Evolutionary conservation across 2,888 invertebrate species (phyloP), one percentile per base, ranked within the genome.

Genomic region (Parnassius mnemosyne): DNA sequence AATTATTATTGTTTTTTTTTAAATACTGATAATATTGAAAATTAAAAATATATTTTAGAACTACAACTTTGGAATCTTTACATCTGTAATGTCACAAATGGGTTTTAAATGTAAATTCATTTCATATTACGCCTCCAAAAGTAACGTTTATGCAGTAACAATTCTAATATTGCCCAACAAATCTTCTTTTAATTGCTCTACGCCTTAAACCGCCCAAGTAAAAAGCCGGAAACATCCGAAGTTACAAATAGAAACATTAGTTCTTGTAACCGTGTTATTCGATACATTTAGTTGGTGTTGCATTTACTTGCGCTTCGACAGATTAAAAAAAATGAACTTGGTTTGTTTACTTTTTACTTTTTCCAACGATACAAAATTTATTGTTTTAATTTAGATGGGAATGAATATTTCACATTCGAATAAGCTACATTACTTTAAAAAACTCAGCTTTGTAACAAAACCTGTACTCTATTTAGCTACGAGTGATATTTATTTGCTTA

Each of bases 181-280:
- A 78, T 74, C 71, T 70, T 68, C 62, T 69, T 69, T 71, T 75
- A 72, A 78, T 75, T 75, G 69, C 69, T 67, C 52, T 50, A 49
- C 49, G 54, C 64, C 66, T 66, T 55, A 52, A 49, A 64, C 66
- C 67, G 66, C 62, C 66, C 69, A 66, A 73, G 77, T 79, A 80
- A 84, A 82, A 83, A 80, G 81, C 87, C 86, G 88, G 88, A 88
- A 84, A 82, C 80, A 71, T 70, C 69, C 71, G 66, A 67, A 65
- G 83, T 78, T 81, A 83, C 84, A 84, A 87, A 87, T 86, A 83
- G 87, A 85, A 79, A 84, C 87, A 87, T 88, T 84, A 81, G 81
- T 87, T 85, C 84, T 77, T 77, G 80, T 81, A 80, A 84, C 80
- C 70, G 68, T 69, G 85, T 78, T 77, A 88, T 80, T 74, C 78